phyloP scores from a whole-genome alignment of 2,797 vertebrate genomes.

The Fistularia tabacaria region DNA sequence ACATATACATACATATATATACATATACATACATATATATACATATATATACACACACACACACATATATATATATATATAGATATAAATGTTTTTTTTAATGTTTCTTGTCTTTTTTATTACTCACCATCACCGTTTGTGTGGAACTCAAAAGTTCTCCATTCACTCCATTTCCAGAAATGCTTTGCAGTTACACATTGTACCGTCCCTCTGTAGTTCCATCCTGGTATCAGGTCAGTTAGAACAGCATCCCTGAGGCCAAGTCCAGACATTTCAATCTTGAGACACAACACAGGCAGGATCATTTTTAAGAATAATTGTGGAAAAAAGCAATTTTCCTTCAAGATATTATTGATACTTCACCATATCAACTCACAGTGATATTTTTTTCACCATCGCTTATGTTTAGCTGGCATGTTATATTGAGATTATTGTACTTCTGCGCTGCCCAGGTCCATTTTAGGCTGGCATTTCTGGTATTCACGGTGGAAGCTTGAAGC shows the following conservation, averaged over 20 bases:
- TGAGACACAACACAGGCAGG: not conserved
- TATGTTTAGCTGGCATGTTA: slow-evolving; percentile 57
- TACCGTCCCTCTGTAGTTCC: slow-evolving; percentile 28
- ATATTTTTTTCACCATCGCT: not conserved
- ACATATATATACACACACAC: too few species aligned
- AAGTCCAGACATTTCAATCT: slow-evolving; percentile 32
- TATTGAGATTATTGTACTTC: slow-evolving; percentile 25
- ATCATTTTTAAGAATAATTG: not conserved
- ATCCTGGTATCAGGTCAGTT: slow-evolving; percentile 49
- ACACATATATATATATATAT: too few species aligned
- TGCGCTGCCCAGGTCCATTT: slow-evolving; percentile 46
- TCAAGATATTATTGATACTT: not conserved
- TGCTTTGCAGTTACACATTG: slow-evolving; percentile 47
- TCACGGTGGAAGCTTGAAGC: slow-evolving; percentile 7
- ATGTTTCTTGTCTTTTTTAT: not conserved
- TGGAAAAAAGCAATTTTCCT: not conserved
- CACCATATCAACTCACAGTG: slow-evolving; percentile 42
- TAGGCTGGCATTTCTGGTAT: slow-evolving; percentile 50
- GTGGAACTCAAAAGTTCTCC: slow-evolving; percentile 46
- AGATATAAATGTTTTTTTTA: too few species aligned
- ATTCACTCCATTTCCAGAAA: slow-evolving; percentile 70
- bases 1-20: too few species aligned
- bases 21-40: too few species aligned
- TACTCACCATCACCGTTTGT: slow-evolving; percentile 66
- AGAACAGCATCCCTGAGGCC: slow-evolving; percentile 32